Base-by-base conservation (phyloP, 2,888 invertebrate genomes). In the Caradrina clavipalpis region DNA sequence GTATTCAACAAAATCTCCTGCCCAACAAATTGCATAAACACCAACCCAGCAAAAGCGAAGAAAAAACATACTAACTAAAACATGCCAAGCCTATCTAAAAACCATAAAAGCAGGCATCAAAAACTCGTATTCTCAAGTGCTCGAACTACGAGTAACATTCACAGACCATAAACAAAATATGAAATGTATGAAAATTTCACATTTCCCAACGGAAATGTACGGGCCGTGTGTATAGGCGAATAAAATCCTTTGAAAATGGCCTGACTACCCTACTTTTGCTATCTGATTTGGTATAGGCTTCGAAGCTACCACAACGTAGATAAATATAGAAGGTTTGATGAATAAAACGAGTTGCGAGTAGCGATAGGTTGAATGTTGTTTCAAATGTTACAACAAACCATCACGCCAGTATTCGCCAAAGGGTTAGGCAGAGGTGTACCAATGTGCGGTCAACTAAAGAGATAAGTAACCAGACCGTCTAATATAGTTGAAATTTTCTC, bases 101-200 rank as follows among this genome's bases (percentile, higher is more conserved):
- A 17, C 64, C 59, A 64, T 64, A 64, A 80, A 73, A 75, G 22
- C 35, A 42, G 15, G n/a, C 62, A 76, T 80, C 65, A 64, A 76
- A 76, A 62, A 54, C 69, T 62, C 63, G 49, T 76, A 63, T 60
- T 62, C 51, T 49, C 50, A 55, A 80, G 50, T 53, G 51, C 57
- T 53, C 17, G 21, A 74, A 49, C 67, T 64, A 35, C 63, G 67
- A 54, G 19, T 47, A 3, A 22, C 26, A 58, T 80, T 80, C 81
- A 63, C 66, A 67, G 62, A 11, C 64, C 62, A 68, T 81, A 83
- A 81, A 81, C 81, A 76, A 82, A 77, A 81, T 83, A 83, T 83
- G 62, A 76, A 83, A 81, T 76, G 60, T 80, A 80, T 70, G 77
- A 70, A 81, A 57, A 63, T 68, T 70, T 68, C 67, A 31, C 59